These are phyloP conservation scores for human (Homo sapiens) DNA, from an alignment of 2,113 vertebrate species.

Conservation along the genomic window GRCh38 chr7:10102001-10102500, in stretches of 20 bases:
- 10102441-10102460: neutral
- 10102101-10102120: neutral
- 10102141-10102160: neutral
- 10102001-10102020: neutral
- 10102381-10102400: neutral
- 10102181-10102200: neutral
- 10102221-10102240: neutral
- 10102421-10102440: neutral
- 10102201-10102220: neutral
- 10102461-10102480: neutral
- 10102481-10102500: neutral
- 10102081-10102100: conserved; percentile 4
- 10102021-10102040: neutral
- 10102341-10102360: neutral
- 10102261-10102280: neutral
- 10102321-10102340: neutral
- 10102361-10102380: neutral
- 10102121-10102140: neutral
- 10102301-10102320: neutral
- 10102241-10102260: neutral
- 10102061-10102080: neutral
- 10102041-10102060: neutral
- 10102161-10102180: neutral
- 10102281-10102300: neutral
- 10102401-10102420: neutral